Evolutionary conservation across 2,888 invertebrate species (phyloP).

Genomic region (Linnaemya vulpina): DNA sequence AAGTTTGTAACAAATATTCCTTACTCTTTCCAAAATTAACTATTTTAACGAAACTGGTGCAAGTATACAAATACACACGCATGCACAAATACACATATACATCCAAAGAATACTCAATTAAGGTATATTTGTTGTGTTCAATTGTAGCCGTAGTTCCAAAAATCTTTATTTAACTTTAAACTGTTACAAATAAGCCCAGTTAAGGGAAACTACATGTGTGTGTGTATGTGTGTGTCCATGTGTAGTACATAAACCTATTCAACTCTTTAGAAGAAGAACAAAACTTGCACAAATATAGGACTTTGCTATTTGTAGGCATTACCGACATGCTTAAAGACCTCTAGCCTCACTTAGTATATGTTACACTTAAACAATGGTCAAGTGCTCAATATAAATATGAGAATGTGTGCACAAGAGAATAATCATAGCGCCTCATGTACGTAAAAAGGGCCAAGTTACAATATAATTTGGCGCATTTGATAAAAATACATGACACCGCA

Average conservation of each 20-base stretch:
- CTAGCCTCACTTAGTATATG: slow-evolving; percentile 28
- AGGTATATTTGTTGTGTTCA: slow-evolving; percentile 21
- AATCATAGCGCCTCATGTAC: neutral
- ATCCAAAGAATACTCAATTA: neutral
- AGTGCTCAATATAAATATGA: slow-evolving; percentile 13
- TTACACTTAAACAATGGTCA: slow-evolving; percentile 53
- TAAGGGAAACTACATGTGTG: neutral
- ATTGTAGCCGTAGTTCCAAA: slow-evolving; percentile 22
- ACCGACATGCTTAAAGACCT: slow-evolving; percentile 39
- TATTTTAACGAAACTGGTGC: slow-evolving; percentile 47
- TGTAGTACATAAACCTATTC: slow-evolving; percentile 16
- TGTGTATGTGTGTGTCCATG: neutral
- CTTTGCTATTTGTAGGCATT: slow-evolving; percentile 11
- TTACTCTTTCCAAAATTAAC: neutral
- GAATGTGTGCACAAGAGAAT: neutral
- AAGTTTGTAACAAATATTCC: slow-evolving; percentile 24
- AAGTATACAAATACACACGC: neutral
- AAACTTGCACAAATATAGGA: slow-evolving; percentile 5
- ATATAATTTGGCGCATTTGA: too few relatives aligned
- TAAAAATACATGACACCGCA: too few relatives aligned
- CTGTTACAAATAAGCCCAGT: slow-evolving; percentile 34
- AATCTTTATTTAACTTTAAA: slow-evolving; percentile 49
- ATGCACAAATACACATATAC: neutral
- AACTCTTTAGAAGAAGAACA: slow-evolving; percentile 11
- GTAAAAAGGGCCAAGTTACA: too few relatives aligned